phyloP scores from a whole-genome alignment of 92 coral and sea anemone genomes.

The Montipora capitata region DNA sequence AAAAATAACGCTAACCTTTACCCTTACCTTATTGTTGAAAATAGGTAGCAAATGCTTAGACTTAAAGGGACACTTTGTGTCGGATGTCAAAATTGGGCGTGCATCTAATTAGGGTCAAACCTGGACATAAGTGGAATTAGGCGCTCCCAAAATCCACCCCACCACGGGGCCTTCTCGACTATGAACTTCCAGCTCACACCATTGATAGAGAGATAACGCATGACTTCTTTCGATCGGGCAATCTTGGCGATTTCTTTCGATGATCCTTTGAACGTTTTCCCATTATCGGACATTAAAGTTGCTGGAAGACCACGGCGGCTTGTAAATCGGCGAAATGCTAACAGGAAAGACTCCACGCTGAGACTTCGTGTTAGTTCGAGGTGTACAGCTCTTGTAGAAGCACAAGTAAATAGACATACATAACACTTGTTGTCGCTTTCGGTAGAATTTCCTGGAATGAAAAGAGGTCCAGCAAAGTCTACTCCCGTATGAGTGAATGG shows the following conservation, averaged over 20 bases:
- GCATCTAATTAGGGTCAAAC: no score
- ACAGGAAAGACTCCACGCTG: slow-evolving; percentile 46
- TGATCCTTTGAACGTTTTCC: slow-evolving; percentile 33
- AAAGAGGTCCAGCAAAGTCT: slow-evolving; percentile 20
- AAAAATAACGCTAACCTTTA: no score
- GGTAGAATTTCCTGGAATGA: no score
- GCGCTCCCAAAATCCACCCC: not conserved
- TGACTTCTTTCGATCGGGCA: slow-evolving; percentile 35
- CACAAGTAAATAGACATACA: slow-evolving; percentile 65
- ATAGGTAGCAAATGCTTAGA: no score
- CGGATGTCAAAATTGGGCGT: no score
- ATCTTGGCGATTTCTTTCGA: slow-evolving; percentile 45
- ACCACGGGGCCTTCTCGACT: not conserved
- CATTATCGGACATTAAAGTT: slow-evolving; percentile 63
- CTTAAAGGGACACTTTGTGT: no score
- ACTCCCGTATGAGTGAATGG: slow-evolving; percentile 14
- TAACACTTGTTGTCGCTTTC: slow-evolving; percentile 23
- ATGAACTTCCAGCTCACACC: not conserved
- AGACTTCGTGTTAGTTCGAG: slow-evolving; percentile 33
- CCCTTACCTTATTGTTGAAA: no score
- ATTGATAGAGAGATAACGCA: not conserved
- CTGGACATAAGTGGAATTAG: no score
- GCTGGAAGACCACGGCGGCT: slow-evolving; percentile 46
- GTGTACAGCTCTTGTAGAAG: slow-evolving; percentile 56
- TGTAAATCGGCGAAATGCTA: slow-evolving; percentile 26